Conservation (phyloP, 2,113 vertebrate genomes). For the Eurypyga helias region DNA sequence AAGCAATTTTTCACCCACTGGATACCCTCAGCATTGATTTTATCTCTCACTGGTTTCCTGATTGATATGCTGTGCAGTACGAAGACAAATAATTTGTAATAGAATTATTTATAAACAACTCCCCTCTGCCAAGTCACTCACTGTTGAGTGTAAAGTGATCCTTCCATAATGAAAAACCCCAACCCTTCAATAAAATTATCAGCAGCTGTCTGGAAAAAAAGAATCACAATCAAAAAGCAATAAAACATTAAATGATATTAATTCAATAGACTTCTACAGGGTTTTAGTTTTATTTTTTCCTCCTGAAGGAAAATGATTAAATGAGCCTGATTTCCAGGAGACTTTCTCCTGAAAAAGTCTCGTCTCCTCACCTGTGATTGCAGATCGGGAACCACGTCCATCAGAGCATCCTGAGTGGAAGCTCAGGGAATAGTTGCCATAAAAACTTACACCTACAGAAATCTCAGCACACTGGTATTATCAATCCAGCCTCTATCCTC, state of each 20-base stretch:
- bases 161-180: not conserved
- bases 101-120: conserved; percentile 41
- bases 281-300: too few species aligned
- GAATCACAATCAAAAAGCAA: not conserved
- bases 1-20: not conserved
- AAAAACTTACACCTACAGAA: not conserved
- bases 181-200: not conserved
- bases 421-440: not conserved
- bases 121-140: conserved; percentile 8
- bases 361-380: not conserved
- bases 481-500: not conserved
- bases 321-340: not conserved
- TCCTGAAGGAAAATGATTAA: not conserved
- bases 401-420: not conserved
- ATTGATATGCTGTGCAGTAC: not conserved
- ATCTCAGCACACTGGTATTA: not conserved
- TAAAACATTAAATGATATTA: not conserved
- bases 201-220: not conserved
- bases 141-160: not conserved
- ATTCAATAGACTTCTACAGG: not conserved
- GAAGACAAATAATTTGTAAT: not conserved
- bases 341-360: not conserved
- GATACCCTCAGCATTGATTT: not conserved
- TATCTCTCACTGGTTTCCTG: not conserved
- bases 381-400: not conserved